Percentiles rank a stretch among this genome's conserved stretches.
Evolutionary conservation across 2,797 vertebrate genomes (phyloP).

Genomic region (Falco cherrug): DNA sequence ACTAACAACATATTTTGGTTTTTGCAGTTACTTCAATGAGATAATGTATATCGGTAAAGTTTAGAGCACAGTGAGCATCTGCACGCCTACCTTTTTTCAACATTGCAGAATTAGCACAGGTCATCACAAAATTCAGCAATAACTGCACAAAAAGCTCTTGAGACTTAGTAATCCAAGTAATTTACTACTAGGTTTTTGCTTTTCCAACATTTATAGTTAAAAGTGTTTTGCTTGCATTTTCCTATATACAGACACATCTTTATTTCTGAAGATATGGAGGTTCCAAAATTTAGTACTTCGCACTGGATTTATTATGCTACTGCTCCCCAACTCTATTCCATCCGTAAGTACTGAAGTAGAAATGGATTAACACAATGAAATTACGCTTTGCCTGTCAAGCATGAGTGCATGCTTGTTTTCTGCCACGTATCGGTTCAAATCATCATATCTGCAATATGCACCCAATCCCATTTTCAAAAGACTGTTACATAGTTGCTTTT

Average conservation of each 20-base stretch:
- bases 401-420: neutral
- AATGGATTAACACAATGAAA: neutral
- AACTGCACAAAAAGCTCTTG: neutral
- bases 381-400: neutral
- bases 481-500: neutral
- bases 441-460: neutral
- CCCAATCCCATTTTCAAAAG: neutral
- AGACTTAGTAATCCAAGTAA: neutral
- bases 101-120: neutral
- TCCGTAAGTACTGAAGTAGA: neutral
- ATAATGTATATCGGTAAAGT: neutral
- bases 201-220: neutral
- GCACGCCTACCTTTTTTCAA: neutral
- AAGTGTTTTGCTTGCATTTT: neutral
- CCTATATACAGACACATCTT: neutral
- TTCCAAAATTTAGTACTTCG: neutral
- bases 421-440: neutral
- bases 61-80: neutral
- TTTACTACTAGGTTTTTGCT: neutral
- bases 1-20: neutral
- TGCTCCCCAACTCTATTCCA: neutral
- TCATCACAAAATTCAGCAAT: neutral
- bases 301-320: neutral
- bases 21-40: neutral
- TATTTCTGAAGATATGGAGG: neutral